Base-by-base conservation (phyloP, 2,888 invertebrate genomes). In the Bugulina stolonifera region DNA sequence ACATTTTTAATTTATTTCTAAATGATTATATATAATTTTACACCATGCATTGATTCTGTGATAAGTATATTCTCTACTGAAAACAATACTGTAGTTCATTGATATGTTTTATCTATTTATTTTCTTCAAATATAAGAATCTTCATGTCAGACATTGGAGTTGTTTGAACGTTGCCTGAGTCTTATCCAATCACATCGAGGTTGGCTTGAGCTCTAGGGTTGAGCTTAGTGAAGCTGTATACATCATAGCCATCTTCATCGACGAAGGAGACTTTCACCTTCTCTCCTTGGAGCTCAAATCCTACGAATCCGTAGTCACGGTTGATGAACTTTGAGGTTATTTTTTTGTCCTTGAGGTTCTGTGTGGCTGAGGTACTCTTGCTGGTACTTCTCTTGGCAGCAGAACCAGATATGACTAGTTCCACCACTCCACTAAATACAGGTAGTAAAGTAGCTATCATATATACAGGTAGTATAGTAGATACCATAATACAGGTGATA, bases 351-450 rank as follows among this genome's bases (percentile, higher is more conserved):
- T 64, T 27, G 18, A 64, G 22, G 32, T 64, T 64, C 27, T 14
- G 22, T 10, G 14, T 27, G 32, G 64, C 27, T 27, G 64, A 27
- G 5, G 64, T 14, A n/a, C 32, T 32, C n/a, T 27, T 64, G 27
- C 29, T 29, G 34, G 64, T 64, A 10, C 64, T 22, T 27, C 27
- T 27, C 32, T 64, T 64, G 32, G 64, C 27, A 2, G 32, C 64
- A 2, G 64, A 64, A 14, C 64, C 64, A 32, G 64, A 64, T 32
- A 64, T 25, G 5, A 64, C 32, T 5, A 29, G 32, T 10, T 64
- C 64, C 29, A 64, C 64, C 10, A 64, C 34, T 18, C 64, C 64
- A 25, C 64, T 64, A n/a, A n/a, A n/a, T n/a, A n/a, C n/a, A n/a
- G n/a, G n/a, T n/a, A n/a, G n/a, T n/a, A n/a, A n/a, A n/a, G n/a